Conservation (phyloP, 2,113 vertebrate genomes). For the Xenopus laevis region DNA sequence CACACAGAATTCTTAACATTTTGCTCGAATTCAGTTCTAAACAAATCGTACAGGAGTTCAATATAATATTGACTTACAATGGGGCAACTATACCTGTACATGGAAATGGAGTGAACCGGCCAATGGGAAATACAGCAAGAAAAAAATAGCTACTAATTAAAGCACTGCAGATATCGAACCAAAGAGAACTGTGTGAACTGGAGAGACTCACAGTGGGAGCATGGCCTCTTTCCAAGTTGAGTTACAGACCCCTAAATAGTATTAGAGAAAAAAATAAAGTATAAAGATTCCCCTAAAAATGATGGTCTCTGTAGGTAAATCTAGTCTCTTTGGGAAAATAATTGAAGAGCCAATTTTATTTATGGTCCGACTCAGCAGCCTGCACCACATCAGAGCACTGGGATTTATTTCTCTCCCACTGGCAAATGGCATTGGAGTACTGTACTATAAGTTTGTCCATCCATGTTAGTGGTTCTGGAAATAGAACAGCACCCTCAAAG, state of each 20-base stretch:
- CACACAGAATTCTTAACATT: not conserved
- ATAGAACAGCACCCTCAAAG: slow-evolving; percentile 95
- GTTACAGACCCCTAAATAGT: slow-evolving; percentile 36
- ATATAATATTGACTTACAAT: slow-evolving; percentile 18
- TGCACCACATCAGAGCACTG: slow-evolving; percentile 77
- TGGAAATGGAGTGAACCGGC: slow-evolving; percentile 18
- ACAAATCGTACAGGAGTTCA: not conserved
- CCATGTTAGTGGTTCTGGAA: slow-evolving; percentile 96
- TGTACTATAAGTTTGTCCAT: slow-evolving; percentile 98
- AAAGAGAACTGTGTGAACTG: not conserved
- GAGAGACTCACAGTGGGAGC: slow-evolving; percentile 34
- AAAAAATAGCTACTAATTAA: slow-evolving; percentile 9
- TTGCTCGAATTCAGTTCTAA: not conserved
- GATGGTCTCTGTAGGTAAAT: slow-evolving; percentile 45
- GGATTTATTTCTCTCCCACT: slow-evolving; percentile 91
- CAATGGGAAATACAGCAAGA: slow-evolving; percentile 18
- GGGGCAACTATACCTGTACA: slow-evolving; percentile 13
- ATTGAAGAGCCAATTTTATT: slow-evolving; percentile 55
- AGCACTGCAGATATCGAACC: slow-evolving; percentile 17
- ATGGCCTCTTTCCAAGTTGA: slow-evolving; percentile 30
- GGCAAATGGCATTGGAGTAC: slow-evolving; percentile 89
- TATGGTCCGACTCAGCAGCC: slow-evolving; percentile 55
- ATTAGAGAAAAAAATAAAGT: not conserved
- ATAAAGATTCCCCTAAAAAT: slow-evolving; percentile 29
- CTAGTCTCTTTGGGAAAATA: slow-evolving; percentile 50